Evolutionary conservation across 2,888 invertebrate species (phyloP).

Genomic region (Polia nebulosa): DNA sequence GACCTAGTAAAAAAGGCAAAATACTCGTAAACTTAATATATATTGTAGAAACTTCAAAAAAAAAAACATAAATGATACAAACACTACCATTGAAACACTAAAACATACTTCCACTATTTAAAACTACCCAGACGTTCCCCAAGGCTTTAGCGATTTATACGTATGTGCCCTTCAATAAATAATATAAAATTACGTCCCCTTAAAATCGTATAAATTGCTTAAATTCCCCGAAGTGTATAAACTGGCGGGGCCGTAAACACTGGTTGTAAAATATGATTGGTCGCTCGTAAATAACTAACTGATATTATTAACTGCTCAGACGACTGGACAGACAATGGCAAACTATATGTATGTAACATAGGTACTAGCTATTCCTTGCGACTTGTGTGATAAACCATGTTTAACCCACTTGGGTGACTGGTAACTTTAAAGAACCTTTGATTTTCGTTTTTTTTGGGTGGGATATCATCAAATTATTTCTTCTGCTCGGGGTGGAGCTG

Average conservation of each 20-base stretch:
- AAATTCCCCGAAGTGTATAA: constrained; percentile 40
- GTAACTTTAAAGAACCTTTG: too few relatives aligned
- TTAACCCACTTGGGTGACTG: neutral
- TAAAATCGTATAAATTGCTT: constrained; percentile 55
- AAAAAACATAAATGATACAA: neutral
- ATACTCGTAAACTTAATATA: neutral
- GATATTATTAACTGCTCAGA: constrained; percentile 28
- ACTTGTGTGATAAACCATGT: neutral
- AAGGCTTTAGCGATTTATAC: constrained; percentile 22
- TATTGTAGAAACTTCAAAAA: neutral
- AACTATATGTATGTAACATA: neutral
- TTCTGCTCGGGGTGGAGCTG: too few relatives aligned
- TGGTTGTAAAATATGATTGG: constrained; percentile 51
- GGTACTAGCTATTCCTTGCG: neutral
- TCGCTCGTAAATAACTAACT: constrained; percentile 38
- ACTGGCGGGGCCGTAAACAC: constrained; percentile 26
- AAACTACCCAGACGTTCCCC: neutral
- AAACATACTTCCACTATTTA: neutral
- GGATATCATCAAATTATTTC: too few relatives aligned
- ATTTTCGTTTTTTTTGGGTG: neutral
- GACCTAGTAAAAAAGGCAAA: neutral
- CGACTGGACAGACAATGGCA: constrained; percentile 20
- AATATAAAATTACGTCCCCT: constrained; percentile 43
- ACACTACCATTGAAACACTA: neutral
- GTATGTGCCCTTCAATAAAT: constrained; percentile 23